Conservation (phyloP, 2,888 invertebrate species). For the Pediacus dermestoides region DNA sequence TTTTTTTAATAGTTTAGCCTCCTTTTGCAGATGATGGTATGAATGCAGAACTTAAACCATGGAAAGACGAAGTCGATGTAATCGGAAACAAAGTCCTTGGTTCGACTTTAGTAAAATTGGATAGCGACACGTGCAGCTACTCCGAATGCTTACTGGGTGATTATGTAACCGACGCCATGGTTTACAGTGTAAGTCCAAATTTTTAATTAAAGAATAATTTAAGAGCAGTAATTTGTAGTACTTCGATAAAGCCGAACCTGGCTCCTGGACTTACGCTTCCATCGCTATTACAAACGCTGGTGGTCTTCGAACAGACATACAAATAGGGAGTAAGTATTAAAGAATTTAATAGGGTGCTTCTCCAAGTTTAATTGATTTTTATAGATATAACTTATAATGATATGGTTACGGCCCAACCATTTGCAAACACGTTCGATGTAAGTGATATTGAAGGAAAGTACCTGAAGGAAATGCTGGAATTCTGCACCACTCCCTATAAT, state of each 20-base stretch:
- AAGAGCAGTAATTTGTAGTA: constrained; percentile 25
- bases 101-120: constrained; percentile 44
- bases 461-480: constrained; percentile 61
- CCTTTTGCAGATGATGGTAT: constrained; percentile 58
- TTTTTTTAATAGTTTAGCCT: constrained; percentile 13
- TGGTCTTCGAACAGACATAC: constrained; percentile 65
- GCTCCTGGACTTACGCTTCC: constrained; percentile 64
- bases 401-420: constrained; percentile 68
- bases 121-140: constrained; percentile 54
- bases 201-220: constrained; percentile 7
- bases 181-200: constrained; percentile 56
- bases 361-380: constrained; percentile 27
- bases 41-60: constrained; percentile 57
- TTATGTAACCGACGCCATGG: constrained; percentile 68
- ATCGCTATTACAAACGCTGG: constrained; percentile 67
- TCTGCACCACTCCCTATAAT: constrained; percentile 50
- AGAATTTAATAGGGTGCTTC: not conserved
- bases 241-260: constrained; percentile 21
- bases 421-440: constrained; percentile 69
- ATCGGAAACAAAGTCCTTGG: constrained; percentile 59
- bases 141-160: constrained; percentile 73
- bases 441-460: constrained; percentile 66
- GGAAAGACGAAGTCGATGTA: constrained; percentile 57
- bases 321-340: constrained; percentile 55
- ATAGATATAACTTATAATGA: constrained; percentile 68